Conservation (phyloP, 2,113 vertebrate genomes). For the Pygoscelis adeliae region DNA sequence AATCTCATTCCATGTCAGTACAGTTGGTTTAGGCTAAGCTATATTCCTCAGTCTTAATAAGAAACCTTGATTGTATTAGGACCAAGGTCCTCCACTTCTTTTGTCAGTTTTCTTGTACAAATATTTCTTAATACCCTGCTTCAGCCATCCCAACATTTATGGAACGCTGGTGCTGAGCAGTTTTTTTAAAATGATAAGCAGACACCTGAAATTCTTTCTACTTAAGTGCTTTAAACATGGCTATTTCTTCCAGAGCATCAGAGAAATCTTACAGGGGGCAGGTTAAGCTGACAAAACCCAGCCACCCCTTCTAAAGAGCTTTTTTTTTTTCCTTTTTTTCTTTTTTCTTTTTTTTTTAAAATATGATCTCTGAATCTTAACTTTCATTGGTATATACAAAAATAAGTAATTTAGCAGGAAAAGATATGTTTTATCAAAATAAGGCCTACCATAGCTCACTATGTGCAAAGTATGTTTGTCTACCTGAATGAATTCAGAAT, state of each 20-base stretch:
- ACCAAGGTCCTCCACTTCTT: neutral
- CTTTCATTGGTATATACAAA: neutral
- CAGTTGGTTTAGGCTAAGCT: neutral
- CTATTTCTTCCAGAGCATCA: neutral
- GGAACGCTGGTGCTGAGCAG: neutral
- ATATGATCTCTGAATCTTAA: neutral
- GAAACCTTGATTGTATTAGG: neutral
- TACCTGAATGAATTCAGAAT: neutral
- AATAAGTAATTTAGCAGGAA: neutral
- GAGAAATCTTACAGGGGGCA: neutral
- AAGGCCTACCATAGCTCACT: neutral
- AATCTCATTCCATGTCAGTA: neutral
- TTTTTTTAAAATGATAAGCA: rapidly evolving
- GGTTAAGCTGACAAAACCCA: neutral
- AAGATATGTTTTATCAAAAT: neutral
- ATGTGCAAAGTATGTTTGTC: neutral
- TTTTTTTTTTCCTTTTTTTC: neutral
- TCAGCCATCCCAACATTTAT: neutral
- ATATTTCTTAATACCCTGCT: neutral
- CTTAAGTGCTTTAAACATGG: neutral
- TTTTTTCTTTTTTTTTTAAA: neutral
- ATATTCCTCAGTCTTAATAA: neutral
- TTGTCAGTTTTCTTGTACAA: neutral
- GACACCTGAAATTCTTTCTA: neutral
- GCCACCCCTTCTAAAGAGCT: neutral